These are phyloP conservation scores for Fringilla coelebs DNA, from an alignment of 2,797 vertebrate species.

Conservation along the genomic window DNA sequence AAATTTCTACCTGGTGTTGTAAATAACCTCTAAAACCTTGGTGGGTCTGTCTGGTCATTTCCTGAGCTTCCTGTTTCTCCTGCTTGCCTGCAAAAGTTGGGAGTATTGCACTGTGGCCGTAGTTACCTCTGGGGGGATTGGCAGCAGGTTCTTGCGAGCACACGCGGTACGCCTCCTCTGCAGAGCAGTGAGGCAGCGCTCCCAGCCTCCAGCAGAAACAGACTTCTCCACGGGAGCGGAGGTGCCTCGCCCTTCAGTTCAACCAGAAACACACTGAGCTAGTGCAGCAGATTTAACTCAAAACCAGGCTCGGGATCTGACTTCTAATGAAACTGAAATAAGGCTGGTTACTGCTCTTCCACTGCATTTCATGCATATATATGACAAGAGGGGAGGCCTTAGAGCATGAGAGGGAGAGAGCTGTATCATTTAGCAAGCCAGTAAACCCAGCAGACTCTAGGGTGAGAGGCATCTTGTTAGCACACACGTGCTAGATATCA, in stretches of 20 bases:
- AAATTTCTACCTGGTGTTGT: not conserved
- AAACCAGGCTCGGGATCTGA: not conserved
- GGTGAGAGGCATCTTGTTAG: not conserved
- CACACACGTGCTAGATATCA: not conserved
- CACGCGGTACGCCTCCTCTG: conserved; percentile 7
- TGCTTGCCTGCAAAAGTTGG: not conserved
- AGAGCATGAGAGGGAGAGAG: not conserved
- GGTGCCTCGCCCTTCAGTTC: not conserved
- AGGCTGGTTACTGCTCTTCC: not conserved
- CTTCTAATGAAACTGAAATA: not conserved
- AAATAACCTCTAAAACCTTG: not conserved
- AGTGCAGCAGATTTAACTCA: not conserved
- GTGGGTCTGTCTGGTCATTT: not conserved
- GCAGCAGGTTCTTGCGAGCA: not conserved
- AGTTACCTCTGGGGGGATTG: rapidly evolving
- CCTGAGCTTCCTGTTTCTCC: not conserved
- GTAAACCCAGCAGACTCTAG: not conserved
- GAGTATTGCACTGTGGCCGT: not conserved
- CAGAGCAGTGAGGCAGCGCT: conserved; percentile 42
- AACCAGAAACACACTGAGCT: not conserved
- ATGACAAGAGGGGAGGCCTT: not conserved
- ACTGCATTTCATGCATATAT: not conserved
- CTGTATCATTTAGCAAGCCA: not conserved
- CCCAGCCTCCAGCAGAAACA: not conserved
- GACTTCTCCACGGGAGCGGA: not conserved